Conservation (phyloP, 2,888 invertebrate species). For the Leptopterna dolabrata region DNA sequence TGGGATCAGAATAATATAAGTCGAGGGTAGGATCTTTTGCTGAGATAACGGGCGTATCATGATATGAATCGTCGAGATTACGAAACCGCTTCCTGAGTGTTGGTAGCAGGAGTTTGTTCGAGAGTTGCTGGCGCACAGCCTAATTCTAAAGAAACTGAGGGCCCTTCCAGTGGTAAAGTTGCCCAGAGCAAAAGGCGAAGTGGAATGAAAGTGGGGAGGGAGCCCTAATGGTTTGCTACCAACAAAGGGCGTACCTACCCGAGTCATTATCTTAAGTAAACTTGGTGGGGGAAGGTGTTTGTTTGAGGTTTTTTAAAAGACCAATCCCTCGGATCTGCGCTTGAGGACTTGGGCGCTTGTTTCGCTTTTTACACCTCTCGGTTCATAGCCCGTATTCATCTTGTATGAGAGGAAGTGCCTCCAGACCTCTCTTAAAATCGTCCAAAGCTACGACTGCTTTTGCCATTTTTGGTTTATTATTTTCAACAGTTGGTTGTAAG, state of each 20-base stretch:
- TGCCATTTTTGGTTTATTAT: too few species aligned
- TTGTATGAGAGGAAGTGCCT: neutral
- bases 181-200: neutral
- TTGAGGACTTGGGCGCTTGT: neutral
- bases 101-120: neutral
- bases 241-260: neutral
- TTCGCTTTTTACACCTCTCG: slow-evolving; percentile 27
- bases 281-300: slow-evolving; percentile 17
- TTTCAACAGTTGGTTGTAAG: too few species aligned
- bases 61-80: slow-evolving; percentile 7
- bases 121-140: slow-evolving; percentile 16
- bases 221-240: slow-evolving; percentile 13
- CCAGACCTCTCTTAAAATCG: neutral
- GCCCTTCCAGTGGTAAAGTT: neutral
- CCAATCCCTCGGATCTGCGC: slow-evolving; percentile 11
- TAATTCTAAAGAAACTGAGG: slow-evolving; percentile 16
- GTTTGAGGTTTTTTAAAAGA: slow-evolving; percentile 46
- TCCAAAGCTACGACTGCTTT: too few species aligned
- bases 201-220: neutral
- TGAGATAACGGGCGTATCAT: neutral
- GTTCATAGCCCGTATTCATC: slow-evolving; percentile 12
- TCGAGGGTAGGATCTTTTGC: neutral
- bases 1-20: neutral
- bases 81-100: neutral
- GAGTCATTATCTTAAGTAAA: slow-evolving; percentile 54